These are phyloP conservation scores for Serranochromis macrocephalus DNA, from an alignment of 2,113 vertebrate genomes.

Conservation along the genomic window DNA sequence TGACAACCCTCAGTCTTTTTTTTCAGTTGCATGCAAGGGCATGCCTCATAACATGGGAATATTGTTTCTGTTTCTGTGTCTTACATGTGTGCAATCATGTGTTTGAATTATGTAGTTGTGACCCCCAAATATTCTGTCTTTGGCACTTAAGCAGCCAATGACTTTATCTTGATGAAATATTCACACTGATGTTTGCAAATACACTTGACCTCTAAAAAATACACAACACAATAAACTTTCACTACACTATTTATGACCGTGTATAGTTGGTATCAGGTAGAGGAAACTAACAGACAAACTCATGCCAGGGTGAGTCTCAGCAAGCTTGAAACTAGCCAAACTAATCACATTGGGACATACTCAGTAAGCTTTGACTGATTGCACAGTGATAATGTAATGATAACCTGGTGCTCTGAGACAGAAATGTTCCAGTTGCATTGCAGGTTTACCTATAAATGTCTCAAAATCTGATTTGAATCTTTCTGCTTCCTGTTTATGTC, in stretches of 20 bases:
- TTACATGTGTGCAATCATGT: neutral
- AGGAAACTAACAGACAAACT: neutral
- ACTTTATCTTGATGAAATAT: neutral
- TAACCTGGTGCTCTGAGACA: neutral
- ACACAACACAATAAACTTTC: neutral
- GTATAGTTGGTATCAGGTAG: neutral
- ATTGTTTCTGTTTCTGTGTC: neutral
- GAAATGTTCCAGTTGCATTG: neutral
- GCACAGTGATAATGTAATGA: neutral
- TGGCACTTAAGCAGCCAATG: neutral
- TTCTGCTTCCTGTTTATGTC: neutral
- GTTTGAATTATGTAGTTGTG: neutral
- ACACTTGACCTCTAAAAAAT: neutral
- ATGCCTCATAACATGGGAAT: neutral
- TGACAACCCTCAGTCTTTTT: neutral
- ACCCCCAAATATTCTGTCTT: neutral
- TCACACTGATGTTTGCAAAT: neutral
- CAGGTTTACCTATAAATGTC: neutral
- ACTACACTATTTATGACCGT: neutral
- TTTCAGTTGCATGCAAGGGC: neutral
- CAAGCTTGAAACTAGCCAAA: neutral
- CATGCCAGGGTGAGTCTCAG: neutral
- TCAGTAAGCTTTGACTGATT: neutral
- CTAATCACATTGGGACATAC: neutral
- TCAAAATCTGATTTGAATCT: neutral